Evolutionary conservation across 2,888 invertebrate genomes (phyloP).

Genomic region (Achlya flavicornis): DNA sequence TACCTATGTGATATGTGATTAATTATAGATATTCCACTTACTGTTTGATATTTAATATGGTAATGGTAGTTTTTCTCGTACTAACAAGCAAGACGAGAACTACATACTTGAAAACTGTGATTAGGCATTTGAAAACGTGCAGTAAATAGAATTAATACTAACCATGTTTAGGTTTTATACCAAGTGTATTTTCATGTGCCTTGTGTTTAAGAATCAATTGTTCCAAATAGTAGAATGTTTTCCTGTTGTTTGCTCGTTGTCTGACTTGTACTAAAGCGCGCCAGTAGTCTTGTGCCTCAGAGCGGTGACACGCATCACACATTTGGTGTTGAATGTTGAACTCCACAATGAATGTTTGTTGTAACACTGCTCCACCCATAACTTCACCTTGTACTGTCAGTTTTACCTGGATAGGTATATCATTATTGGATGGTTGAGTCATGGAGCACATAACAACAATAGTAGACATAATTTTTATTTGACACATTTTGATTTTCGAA

Average conservation of each 20-base stretch:
- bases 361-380: constrained; percentile 93
- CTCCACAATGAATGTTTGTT: constrained; percentile 98
- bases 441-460: too few relatives aligned
- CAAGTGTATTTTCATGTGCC: constrained; percentile 94
- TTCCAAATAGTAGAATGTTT: constrained; percentile 98
- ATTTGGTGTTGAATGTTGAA: constrained; percentile 96
- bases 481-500: too few relatives aligned
- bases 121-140: too few relatives aligned
- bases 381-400: constrained; percentile 98
- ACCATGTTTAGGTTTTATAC: constrained; percentile 94
- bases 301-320: constrained; percentile 98
- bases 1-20: too few relatives aligned
- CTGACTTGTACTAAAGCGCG: constrained; percentile 95
- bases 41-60: too few relatives aligned
- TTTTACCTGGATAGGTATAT: constrained; percentile 84
- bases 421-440: constrained; percentile 1
- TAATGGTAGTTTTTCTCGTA: too few relatives aligned
- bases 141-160: constrained; percentile 27
- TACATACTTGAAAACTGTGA: too few relatives aligned
- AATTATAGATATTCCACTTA: too few relatives aligned
- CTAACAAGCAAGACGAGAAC: too few relatives aligned
- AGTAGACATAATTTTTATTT: neutral
- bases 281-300: constrained; percentile 99
- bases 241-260: constrained; percentile 95
- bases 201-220: constrained; percentile 98